phyloP scores from a whole-genome alignment of 2,113 vertebrate genomes.

The Zosterops borbonicus region DNA sequence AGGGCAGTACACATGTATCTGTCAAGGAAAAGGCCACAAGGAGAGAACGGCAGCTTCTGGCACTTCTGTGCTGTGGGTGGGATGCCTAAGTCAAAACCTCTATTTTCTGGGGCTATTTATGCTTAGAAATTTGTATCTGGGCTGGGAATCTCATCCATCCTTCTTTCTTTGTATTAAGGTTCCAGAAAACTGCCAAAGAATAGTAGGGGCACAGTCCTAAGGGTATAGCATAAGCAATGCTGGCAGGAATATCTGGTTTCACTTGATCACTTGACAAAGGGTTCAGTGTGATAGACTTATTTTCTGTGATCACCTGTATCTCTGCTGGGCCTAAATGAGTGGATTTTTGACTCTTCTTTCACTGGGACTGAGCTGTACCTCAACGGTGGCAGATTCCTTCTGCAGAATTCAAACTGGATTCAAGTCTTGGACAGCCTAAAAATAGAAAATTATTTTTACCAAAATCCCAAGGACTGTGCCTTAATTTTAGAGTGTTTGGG shows the following conservation, averaged over 20 bases:
- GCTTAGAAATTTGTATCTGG: not conserved
- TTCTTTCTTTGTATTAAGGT: not conserved
- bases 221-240: not conserved
- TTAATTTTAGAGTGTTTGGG: not conserved
- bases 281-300: not conserved
- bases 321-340: not conserved
- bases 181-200: not conserved
- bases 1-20: conserved; percentile 48
- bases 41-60: not conserved
- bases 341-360: not conserved
- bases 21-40: conserved; percentile 31
- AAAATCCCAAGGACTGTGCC: not conserved
- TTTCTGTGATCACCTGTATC: not conserved
- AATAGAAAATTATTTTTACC: not conserved
- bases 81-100: not conserved
- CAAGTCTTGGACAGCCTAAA: not conserved
- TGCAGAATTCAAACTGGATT: not conserved
- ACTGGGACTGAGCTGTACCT: not conserved
- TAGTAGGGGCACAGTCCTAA: not conserved
- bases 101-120: not conserved
- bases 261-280: not conserved
- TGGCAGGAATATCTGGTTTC: not conserved
- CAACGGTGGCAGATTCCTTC: not conserved
- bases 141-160: not conserved
- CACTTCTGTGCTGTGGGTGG: not conserved